Percentiles rank a stretch among this genome's conserved stretches.
Conservation (phyloP, 1,140 invertebrate genomes). For the Drosophila nigrodunni region DNA sequence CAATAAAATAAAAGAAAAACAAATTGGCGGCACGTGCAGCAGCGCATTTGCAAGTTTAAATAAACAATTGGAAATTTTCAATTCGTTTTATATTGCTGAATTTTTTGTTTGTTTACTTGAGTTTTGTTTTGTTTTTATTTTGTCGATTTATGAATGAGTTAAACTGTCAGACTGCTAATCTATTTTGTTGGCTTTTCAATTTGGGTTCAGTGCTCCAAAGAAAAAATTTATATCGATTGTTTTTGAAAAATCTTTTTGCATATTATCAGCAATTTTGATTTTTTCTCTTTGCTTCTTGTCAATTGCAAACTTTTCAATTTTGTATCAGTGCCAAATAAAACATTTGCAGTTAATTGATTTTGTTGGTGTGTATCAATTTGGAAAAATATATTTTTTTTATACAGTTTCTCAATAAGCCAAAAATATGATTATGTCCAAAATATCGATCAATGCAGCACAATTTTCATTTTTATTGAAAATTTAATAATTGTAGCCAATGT, state of each 20-base stretch:
- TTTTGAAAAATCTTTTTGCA: no score
- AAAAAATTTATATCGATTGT: constrained; percentile 9
- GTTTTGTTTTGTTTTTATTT: no score
- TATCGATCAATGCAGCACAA: constrained; percentile 55
- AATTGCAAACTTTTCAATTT: constrained; percentile 53
- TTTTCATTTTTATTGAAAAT: constrained; percentile 24
- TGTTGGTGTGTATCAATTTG: constrained; percentile 43
- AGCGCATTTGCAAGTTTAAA: constrained; percentile 44
- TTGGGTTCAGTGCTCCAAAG: constrained; percentile 14
- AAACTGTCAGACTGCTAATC: constrained; percentile 35
- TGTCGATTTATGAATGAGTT: constrained; percentile 15
- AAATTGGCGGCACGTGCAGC: constrained; percentile 46
- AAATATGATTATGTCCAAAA: constrained; percentile 32
- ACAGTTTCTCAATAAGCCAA: constrained; percentile 62
- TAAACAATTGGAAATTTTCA: constrained; percentile 49
- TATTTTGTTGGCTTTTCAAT: constrained; percentile 33
- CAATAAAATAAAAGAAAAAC: constrained; percentile 25
- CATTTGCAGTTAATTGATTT: constrained; percentile 56
- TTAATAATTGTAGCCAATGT: constrained; percentile 17
- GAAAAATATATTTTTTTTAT: constrained; percentile 40
- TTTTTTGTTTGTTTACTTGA: background rate
- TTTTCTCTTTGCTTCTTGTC: constrained; percentile 21
- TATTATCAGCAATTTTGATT: constrained; percentile 54
- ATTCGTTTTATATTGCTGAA: constrained; percentile 17
- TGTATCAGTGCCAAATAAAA: constrained; percentile 69